Evolutionary conservation across 2,888 invertebrate genomes (phyloP).

Genomic region (Drosophila quinaria): DNA sequence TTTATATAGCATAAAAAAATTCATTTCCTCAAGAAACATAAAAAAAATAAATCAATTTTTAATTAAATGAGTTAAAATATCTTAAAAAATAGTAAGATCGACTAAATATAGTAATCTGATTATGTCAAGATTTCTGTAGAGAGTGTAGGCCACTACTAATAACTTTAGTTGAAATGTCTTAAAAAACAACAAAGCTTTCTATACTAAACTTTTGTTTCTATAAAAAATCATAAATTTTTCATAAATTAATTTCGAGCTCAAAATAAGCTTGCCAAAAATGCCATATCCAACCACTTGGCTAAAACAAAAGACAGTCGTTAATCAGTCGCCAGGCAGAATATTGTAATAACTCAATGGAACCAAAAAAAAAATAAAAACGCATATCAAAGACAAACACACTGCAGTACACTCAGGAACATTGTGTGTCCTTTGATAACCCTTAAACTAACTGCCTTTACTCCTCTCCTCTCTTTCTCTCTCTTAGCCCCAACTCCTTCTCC

Average conservation of each 20-base stretch:
- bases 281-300: constrained; percentile 13
- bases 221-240: not conserved
- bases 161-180: not conserved
- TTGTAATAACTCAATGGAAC: constrained; percentile 40
- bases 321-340: constrained; percentile 42
- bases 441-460: constrained; percentile 9
- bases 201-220: not conserved
- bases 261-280: not conserved
- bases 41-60: too few species aligned
- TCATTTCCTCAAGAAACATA: too few species aligned
- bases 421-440: constrained; percentile 23
- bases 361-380: constrained; percentile 15
- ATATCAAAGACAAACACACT: constrained; percentile 32
- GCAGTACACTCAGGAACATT: constrained; percentile 12
- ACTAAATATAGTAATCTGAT: too few species aligned
- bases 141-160: not conserved
- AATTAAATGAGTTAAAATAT: too few species aligned
- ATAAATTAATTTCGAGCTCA: not conserved
- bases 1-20: too few species aligned
- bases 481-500: not conserved
- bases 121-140: not conserved
- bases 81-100: too few species aligned
- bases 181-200: not conserved
- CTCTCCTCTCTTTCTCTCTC: not conserved
- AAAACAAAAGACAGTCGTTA: constrained; percentile 54